Conservation (phyloP, 2,113 vertebrate genomes). For the Origma solitaria region DNA sequence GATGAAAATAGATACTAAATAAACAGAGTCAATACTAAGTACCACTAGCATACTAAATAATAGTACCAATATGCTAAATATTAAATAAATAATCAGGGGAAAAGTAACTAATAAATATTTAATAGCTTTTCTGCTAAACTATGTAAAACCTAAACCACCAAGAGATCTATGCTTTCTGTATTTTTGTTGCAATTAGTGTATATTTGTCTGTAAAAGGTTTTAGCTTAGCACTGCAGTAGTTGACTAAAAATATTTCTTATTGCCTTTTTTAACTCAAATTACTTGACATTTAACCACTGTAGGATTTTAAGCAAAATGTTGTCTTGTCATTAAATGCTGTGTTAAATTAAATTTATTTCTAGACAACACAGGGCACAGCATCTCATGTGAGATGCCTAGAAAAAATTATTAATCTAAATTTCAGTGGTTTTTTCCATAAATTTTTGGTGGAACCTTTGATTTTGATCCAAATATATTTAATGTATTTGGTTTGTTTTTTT, state of each 20-base stretch:
- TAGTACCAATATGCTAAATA: background rate
- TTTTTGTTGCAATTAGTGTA: background rate
- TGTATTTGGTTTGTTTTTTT: too few species aligned
- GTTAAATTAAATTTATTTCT: background rate
- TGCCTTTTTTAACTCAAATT: background rate
- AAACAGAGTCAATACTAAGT: background rate
- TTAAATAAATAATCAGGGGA: background rate
- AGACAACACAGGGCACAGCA: background rate
- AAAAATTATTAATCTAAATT: background rate
- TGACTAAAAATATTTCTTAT: background rate
- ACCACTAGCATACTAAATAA: background rate
- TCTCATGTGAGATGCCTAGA: background rate
- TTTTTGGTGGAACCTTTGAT: background rate
- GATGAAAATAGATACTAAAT: background rate
- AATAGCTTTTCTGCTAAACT: background rate
- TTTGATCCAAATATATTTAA: background rate
- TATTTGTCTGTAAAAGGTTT: background rate
- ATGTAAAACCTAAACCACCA: background rate
- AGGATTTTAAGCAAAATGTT: background rate
- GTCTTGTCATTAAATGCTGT: background rate
- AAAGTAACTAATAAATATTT: background rate
- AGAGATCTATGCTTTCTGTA: rapidly evolving
- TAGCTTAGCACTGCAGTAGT: background rate
- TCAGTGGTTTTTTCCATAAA: rapidly evolving
- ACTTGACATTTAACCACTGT: background rate